These are phyloP conservation scores for Sebastes flavidus DNA, from an alignment of 2,797 vertebrate species.

Conservation along the genomic window DNA sequence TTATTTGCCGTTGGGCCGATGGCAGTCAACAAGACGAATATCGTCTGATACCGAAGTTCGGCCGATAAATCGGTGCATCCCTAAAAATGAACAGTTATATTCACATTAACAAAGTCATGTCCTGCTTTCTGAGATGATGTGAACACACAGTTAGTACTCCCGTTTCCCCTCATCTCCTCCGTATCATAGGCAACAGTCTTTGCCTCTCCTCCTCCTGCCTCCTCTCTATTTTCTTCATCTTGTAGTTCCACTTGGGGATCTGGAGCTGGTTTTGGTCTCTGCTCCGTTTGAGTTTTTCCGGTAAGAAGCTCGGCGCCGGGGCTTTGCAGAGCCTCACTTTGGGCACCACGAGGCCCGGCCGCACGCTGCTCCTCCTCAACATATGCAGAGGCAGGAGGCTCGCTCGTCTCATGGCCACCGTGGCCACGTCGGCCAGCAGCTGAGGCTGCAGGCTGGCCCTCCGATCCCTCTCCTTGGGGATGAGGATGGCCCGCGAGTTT, in stretches of 20 bases:
- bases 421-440: conserved; percentile 61
- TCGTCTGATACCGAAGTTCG: accelerated
- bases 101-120: not conserved
- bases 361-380: conserved; percentile 89
- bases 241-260: conserved; percentile 95
- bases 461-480: conserved; percentile 80
- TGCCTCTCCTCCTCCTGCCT: conserved; percentile 82
- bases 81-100: not conserved
- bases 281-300: conserved; percentile 70
- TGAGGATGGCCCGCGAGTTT: conserved; percentile 80
- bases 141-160: not conserved
- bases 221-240: conserved; percentile 88
- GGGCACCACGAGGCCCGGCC: conserved; percentile 89
- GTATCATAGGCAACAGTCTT: conserved; percentile 55
- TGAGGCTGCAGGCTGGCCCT: conserved; percentile 84
- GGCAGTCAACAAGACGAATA: too few relatives aligned
- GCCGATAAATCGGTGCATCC: too few relatives aligned
- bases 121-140: not conserved
- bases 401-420: conserved; percentile 79
- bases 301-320: conserved; percentile 81
- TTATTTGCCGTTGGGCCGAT: too few relatives aligned
- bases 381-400: conserved; percentile 89
- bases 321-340: conserved; percentile 91
- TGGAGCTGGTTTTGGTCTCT: conserved; percentile 82
- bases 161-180: conserved; percentile 52